Percentiles rank a stretch among this genome's conserved stretches.
Conservation (phyloP, 2,888 invertebrate genomes). For the Uloborus plumipes region DNA sequence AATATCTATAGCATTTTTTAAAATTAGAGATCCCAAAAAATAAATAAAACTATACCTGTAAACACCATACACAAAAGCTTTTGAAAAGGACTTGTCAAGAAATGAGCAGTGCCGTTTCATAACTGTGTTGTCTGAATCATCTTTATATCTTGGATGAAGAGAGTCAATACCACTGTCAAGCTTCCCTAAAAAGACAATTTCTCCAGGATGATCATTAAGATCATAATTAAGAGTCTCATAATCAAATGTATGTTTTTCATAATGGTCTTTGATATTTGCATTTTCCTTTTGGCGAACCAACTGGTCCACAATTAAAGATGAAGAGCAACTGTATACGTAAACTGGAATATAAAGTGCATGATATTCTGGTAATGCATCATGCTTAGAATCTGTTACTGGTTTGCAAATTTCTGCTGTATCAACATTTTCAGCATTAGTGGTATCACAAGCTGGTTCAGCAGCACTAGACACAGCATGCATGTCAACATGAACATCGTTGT, state of each 20-base stretch:
- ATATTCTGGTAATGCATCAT: neutral
- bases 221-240: conserved; percentile 54
- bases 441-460: neutral
- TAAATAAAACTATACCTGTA: conserved; percentile 69
- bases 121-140: conserved; percentile 71
- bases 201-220: too few relatives aligned
- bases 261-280: conserved; percentile 68
- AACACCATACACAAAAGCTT: conserved; percentile 77
- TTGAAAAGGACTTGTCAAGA: conserved; percentile 76
- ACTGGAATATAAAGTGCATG: conserved; percentile 74
- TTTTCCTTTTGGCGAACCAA: conserved; percentile 69
- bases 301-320: conserved; percentile 74
- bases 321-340: conserved; percentile 80
- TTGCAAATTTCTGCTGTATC: neutral
- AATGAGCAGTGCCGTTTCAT: conserved; percentile 76
- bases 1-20: too few relatives aligned
- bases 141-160: too few relatives aligned
- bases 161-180: conserved; percentile 67
- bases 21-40: neutral
- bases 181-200: conserved; percentile 45
- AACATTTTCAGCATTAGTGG: neutral
- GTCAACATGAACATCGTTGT: neutral
- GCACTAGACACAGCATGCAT: neutral
- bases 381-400: neutral
- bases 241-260: conserved; percentile 70